Evolutionary conservation across 35 echinoderm and acorn worm species (phyloP).

Genomic region (Anneissia japonica): DNA sequence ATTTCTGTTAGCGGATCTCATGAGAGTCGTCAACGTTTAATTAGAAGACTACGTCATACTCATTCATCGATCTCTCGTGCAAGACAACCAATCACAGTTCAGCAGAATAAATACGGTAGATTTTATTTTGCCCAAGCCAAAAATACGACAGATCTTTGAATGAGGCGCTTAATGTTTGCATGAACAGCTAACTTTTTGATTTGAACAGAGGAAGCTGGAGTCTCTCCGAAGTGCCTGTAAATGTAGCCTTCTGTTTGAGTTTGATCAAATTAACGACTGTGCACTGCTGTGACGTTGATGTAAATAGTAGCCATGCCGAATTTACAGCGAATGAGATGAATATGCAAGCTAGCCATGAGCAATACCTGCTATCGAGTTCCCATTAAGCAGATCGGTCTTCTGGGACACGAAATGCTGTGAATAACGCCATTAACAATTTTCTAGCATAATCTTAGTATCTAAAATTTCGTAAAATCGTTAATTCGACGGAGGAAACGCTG

Average conservation of each 20-base stretch:
- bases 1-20: too few species aligned
- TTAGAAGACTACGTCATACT: too few species aligned
- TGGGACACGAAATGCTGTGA: not conserved
- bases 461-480: not conserved
- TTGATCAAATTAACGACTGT: not conserved
- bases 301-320: not conserved
- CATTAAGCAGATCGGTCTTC: not conserved
- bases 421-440: not conserved
- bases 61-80: too few species aligned
- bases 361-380: not conserved
- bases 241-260: not conserved
- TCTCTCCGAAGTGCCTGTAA: not conserved
- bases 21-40: too few species aligned
- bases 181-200: too few species aligned
- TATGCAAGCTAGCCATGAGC: not conserved
- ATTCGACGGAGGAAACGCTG: not conserved
- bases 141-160: too few species aligned
- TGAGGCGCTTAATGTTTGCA: too few species aligned
- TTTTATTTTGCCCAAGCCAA: too few species aligned
- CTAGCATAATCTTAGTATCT: not conserved
- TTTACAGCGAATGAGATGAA: not conserved
- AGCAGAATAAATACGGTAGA: too few species aligned
- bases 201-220: not conserved
- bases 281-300: not conserved
- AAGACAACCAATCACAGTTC: too few species aligned